Evolutionary conservation across 2,888 invertebrate species (phyloP).

Genomic region (Tortrix viridana): DNA sequence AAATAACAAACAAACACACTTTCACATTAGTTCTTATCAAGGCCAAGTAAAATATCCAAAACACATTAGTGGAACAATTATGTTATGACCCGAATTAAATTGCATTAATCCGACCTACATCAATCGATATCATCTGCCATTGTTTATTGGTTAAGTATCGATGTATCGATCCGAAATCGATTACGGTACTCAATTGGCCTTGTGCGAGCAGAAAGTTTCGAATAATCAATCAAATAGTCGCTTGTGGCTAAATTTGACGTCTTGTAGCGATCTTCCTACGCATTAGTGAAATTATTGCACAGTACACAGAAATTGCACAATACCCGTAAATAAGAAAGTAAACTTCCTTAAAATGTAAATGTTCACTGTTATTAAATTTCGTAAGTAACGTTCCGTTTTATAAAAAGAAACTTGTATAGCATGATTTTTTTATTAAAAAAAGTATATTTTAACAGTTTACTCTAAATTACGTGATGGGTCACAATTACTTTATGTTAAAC

Average conservation of each 20-base stretch:
- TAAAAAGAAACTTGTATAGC: too few relatives aligned
- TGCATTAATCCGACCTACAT: constrained; percentile 53
- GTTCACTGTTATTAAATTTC: too few relatives aligned
- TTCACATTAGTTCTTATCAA: not conserved
- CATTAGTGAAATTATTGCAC: constrained; percentile 20
- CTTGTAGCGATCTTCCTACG: constrained; percentile 26
- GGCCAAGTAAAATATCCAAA: not conserved
- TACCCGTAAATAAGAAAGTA: not conserved
- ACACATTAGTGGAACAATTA: constrained; percentile 24
- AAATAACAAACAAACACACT: not conserved
- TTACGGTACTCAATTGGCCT: constrained; percentile 51
- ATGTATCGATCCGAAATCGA: constrained; percentile 50
- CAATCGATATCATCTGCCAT: constrained; percentile 59
- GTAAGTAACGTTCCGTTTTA: too few relatives aligned
- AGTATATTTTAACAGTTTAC: not conserved
- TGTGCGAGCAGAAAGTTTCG: constrained; percentile 56
- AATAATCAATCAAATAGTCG: constrained; percentile 49
- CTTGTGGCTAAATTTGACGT: constrained; percentile 30
- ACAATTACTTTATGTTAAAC: not conserved
- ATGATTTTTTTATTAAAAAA: too few relatives aligned
- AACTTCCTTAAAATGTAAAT: too few relatives aligned
- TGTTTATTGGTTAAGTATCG: constrained; percentile 52
- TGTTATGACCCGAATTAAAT: constrained; percentile 31
- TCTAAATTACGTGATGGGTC: not conserved
- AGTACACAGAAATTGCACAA: not conserved